Percentiles rank a stretch among this genome's conserved stretches.
phyloP scores from a whole-genome alignment of 2,888 invertebrate species.

The Coleophora flavipennella region DNA sequence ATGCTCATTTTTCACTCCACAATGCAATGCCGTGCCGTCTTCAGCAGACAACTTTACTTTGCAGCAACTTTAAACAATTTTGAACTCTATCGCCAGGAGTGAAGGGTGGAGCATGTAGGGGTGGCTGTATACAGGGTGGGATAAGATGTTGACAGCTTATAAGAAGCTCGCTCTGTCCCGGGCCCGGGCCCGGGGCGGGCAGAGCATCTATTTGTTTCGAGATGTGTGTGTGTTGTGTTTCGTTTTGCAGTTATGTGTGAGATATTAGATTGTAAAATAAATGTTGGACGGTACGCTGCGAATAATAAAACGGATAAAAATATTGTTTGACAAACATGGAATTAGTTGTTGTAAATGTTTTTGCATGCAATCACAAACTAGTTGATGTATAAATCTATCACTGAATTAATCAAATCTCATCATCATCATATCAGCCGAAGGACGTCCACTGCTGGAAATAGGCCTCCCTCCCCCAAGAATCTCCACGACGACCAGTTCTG shows the following conservation, averaged over 20 bases:
- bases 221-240: slow-evolving; percentile 12
- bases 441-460: too few species aligned
- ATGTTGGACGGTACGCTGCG: too few species aligned
- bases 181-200: slow-evolving; percentile 7
- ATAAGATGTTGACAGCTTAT: slow-evolving; percentile 51
- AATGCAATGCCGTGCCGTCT: slow-evolving; percentile 30
- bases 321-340: too few species aligned
- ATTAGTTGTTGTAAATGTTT: too few species aligned
- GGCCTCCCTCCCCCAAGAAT: too few species aligned
- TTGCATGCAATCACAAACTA: too few species aligned
- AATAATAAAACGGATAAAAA: too few species aligned
- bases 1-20: slow-evolving; percentile 60
- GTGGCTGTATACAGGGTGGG: slow-evolving; percentile 5
- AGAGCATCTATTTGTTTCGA: slow-evolving; percentile 10
- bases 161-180: slow-evolving; percentile 30
- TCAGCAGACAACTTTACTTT: slow-evolving; percentile 14
- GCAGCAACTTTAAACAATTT: slow-evolving; percentile 15
- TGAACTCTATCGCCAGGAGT: slow-evolving; percentile 19
- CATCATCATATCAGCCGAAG: too few species aligned
- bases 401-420: too few species aligned
- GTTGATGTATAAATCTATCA: too few species aligned
- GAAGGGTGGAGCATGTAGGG: slow-evolving; percentile 20
- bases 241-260: neutral
- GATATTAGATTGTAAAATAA: too few species aligned
- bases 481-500: too few species aligned